Evolutionary conservation across 2,113 vertebrate species (phyloP).

Genomic region (Opisthocomus hoazin): DNA sequence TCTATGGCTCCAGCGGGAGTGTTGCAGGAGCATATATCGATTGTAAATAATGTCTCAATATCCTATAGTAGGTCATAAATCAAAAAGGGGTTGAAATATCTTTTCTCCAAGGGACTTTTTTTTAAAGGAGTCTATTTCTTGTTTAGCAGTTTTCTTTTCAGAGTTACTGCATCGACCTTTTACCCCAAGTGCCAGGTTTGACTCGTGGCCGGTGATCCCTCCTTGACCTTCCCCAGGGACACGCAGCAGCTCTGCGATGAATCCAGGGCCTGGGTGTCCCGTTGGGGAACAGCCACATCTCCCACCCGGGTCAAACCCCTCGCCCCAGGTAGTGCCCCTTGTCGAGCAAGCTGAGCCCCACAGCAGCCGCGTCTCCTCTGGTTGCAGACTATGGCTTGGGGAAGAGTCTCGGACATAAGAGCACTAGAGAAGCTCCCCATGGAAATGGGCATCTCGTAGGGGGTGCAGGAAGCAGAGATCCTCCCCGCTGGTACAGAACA

Average conservation of each 20-base stretch:
- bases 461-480: neutral
- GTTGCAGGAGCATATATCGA: constrained; percentile 56
- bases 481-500: neutral
- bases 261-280: accelerated
- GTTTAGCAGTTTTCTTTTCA: constrained; percentile 40
- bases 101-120: constrained; percentile 51
- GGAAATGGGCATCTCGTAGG: accelerated
- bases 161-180: neutral
- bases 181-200: neutral
- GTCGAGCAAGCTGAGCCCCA: neutral
- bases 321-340: neutral
- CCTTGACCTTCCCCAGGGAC: neutral
- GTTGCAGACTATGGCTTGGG: neutral
- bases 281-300: neutral
- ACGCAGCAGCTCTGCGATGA: neutral
- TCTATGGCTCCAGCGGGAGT: constrained; percentile 61
- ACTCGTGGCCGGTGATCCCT: neutral
- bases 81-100: constrained; percentile 60
- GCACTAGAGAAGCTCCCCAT: neutral
- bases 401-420: neutral
- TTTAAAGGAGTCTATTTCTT: constrained; percentile 33
- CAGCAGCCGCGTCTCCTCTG: neutral
- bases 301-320: accelerated
- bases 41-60: constrained; percentile 74
- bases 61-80: constrained; percentile 65